phyloP scores from a whole-genome alignment of 2,797 vertebrate species.

The Melanotaenia maccullochi region DNA sequence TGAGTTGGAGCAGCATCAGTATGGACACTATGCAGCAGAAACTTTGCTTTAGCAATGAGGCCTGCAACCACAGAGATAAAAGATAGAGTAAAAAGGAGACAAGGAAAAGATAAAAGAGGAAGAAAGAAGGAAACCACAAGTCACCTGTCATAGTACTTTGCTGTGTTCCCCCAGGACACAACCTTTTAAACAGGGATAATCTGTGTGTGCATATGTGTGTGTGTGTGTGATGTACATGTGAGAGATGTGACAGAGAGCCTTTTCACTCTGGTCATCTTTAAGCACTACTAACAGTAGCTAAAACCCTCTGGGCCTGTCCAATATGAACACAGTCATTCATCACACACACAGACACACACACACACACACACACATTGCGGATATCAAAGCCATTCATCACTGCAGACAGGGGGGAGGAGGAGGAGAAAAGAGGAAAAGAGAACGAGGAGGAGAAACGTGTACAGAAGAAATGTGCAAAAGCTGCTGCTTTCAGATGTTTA shows the following conservation, averaged over 20 bases:
- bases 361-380: conserved; percentile 28
- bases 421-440: conserved; percentile 42
- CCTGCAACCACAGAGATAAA: conserved; percentile 50
- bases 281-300: conserved; percentile 79
- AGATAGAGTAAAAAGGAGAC: conserved; percentile 30
- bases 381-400: conserved; percentile 79
- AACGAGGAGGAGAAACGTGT: conserved; percentile 44
- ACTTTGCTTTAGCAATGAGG: conserved; percentile 30
- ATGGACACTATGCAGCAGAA: conserved; percentile 27
- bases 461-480: conserved; percentile 31
- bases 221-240: conserved; percentile 23
- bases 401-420: conserved; percentile 49
- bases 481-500: conserved; percentile 27
- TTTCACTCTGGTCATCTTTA: conserved; percentile 80
- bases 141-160: conserved; percentile 42
- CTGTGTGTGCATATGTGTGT: conserved; percentile 26
- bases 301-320: conserved; percentile 71
- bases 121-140: conserved; percentile 40
- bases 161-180: neutral
- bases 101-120: conserved; percentile 32
- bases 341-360: conserved; percentile 46
- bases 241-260: conserved; percentile 66
- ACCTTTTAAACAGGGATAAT: conserved; percentile 64
- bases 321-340: conserved; percentile 72
- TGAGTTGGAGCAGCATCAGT: neutral